phyloP scores from a whole-genome alignment of 2,113 vertebrate genomes.

The Prietella phreatophila region DNA sequence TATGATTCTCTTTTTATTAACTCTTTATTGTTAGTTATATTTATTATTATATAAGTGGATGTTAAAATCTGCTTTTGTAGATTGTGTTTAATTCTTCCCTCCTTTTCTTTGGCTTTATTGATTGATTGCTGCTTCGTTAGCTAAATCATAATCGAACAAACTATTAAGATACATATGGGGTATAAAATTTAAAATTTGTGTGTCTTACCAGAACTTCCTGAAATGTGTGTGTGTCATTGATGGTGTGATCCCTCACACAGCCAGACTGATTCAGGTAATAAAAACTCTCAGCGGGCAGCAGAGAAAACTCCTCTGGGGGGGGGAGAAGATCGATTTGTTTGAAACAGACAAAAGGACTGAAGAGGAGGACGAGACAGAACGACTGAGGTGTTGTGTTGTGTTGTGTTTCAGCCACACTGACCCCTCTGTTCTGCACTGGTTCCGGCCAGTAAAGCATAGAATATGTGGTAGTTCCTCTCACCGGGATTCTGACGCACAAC shows the following conservation, averaged over 20 bases:
- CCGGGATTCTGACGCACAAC: conserved; percentile 95
- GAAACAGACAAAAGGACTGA: neutral
- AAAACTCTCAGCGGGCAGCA: conserved; percentile 82
- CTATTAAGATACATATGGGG: neutral
- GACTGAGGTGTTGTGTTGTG: neutral
- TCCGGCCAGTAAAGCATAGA: conserved; percentile 94
- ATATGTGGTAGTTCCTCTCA: conserved; percentile 97
- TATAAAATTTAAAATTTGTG: neutral
- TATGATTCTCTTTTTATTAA: neutral
- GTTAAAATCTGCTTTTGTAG: neutral
- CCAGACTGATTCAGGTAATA: conserved; percentile 92
- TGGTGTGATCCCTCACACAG: conserved; percentile 79
- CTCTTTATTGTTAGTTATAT: too few species aligned
- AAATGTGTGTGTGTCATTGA: conserved; percentile 84
- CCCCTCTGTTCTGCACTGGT: conserved; percentile 81
- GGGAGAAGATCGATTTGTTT: neutral
- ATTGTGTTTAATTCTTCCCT: neutral
- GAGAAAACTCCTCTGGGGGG: conserved; percentile 89
- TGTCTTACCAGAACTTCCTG: conserved; percentile 86
- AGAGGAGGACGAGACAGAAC: neutral
- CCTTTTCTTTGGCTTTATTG: neutral
- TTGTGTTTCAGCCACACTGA: conserved; percentile 56
- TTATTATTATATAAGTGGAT: neutral
- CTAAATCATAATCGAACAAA: neutral
- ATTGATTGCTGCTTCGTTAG: neutral